Conservation (phyloP, 2,113 vertebrate species). For the Tetrao urogallus region DNA sequence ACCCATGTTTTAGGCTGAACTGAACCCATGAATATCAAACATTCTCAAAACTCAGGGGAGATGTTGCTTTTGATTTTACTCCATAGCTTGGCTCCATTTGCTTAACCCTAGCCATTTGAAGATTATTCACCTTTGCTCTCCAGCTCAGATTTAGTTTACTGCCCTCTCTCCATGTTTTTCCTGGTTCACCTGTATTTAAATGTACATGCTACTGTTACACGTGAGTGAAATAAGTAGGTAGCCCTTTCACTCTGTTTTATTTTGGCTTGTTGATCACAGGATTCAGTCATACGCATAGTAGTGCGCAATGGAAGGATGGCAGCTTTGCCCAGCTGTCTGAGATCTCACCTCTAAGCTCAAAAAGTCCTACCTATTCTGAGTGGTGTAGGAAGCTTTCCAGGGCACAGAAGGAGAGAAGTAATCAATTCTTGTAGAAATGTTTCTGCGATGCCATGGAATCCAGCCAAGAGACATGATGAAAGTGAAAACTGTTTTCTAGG, state of each 20-base stretch:
- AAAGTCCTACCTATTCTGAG: conserved; percentile 13
- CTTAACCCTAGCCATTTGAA: not conserved
- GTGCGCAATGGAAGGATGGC: not conserved
- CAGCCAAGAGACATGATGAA: conserved; percentile 52
- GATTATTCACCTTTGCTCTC: not conserved
- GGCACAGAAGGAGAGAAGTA: conserved; percentile 21
- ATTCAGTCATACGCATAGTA: not conserved
- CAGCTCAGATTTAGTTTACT: not conserved
- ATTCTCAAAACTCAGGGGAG: not conserved
- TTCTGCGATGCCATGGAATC: conserved; percentile 23
- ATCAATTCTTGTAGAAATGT: conserved; percentile 23
- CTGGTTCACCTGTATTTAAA: not conserved
- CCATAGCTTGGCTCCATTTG: not conserved
- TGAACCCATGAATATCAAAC: not conserved
- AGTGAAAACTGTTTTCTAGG: conserved; percentile 54
- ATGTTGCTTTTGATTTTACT: not conserved
- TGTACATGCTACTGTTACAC: not conserved
- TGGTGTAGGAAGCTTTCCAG: not conserved
- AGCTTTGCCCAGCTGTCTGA: conserved; percentile 7
- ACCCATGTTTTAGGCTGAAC: not conserved
- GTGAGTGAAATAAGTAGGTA: not conserved
- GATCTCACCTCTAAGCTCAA: conserved; percentile 4
- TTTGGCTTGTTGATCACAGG: not conserved
- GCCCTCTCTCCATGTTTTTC: not conserved
- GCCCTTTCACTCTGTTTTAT: not conserved